Evolutionary conservation across 2,797 vertebrate genomes (phyloP), one percentile per base, ranked within the genome.

Genomic region (Phoeniculus purpureus): DNA sequence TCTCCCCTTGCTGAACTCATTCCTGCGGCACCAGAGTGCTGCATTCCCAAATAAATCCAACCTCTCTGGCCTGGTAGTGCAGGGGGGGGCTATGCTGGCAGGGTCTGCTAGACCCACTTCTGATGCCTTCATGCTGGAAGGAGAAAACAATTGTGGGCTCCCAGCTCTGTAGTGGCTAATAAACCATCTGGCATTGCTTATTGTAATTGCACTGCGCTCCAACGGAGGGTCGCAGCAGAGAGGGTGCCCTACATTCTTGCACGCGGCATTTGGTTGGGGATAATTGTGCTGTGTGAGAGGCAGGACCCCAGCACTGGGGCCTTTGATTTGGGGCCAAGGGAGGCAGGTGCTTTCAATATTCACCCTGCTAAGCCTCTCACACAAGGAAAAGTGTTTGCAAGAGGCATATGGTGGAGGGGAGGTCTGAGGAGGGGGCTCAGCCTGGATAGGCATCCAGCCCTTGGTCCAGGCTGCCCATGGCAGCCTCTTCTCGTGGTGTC

Each of bases 401-500:
- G 60, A 48, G 20, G 64, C 50, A 13, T 8, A 3, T 26, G 50
- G 72, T 10, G 34, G 25, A 31, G 62, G 21, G 51, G 70, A 70
- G 75, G 50, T 37, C 4, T 0, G 8, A 31, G 67, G 55, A 68
- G 52, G 47, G 59, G 9, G 60, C 4, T 78, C 50, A 70, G 71
- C 43, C 4, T 2, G 16, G 37, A 34, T 9, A 15, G 34, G 48
- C 1, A 40, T 47, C 15, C 4, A 4, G 40, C 23, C 61, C 82
- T 9, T 25, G 48, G 34, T 11, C 29, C 31, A 11, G 0, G 1
- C 43, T 72, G 86, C 52, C 10, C 43, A 16, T 43, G 14, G 13
- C 29, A 8, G 67, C 3, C 1, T 0, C 50, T 50, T 45, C 20
- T 55, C 2, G 0, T 19, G 1, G 0, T 1, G 0, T 31, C 8